Percentiles rank a stretch among this genome's conserved stretches.
Conservation (phyloP, 2,797 vertebrate genomes). For the Emys orbicularis region DNA sequence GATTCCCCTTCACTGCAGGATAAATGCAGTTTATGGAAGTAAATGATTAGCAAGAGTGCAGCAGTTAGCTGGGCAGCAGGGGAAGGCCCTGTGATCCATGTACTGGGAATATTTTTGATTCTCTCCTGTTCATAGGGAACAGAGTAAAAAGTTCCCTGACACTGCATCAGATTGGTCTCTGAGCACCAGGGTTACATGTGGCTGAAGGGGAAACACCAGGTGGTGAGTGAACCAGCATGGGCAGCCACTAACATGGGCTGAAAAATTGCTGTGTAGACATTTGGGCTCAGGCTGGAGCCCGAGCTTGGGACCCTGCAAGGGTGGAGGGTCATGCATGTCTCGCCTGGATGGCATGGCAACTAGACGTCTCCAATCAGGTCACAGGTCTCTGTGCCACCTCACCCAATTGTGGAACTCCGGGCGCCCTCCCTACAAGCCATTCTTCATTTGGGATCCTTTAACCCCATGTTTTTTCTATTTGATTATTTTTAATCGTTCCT, state of each 20-base stretch:
- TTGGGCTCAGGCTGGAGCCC: no score
- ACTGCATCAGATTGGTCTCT: background rate
- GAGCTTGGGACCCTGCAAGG: no score
- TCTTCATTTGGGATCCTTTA: background rate
- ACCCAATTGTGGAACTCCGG: background rate
- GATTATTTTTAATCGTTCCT: background rate
- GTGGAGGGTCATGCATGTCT: background rate
- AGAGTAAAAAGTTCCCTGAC: background rate
- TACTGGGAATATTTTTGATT: background rate
- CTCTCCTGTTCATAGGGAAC: background rate
- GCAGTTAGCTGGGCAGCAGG: background rate
- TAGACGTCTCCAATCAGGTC: background rate
- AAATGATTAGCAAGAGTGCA: background rate
- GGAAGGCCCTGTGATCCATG: background rate
- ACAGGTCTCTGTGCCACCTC: background rate
- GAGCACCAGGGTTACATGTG: background rate
- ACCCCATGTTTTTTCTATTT: background rate
- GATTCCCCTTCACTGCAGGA: background rate
- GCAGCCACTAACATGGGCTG: no score
- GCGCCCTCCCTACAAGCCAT: background rate
- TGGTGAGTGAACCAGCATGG: no score
- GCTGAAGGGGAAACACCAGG: background rate
- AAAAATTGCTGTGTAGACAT: no score
- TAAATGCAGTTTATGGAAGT: background rate
- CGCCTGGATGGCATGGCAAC: background rate